Conservation (phyloP, 2,888 invertebrate genomes). For the Folsomia manolachei region DNA sequence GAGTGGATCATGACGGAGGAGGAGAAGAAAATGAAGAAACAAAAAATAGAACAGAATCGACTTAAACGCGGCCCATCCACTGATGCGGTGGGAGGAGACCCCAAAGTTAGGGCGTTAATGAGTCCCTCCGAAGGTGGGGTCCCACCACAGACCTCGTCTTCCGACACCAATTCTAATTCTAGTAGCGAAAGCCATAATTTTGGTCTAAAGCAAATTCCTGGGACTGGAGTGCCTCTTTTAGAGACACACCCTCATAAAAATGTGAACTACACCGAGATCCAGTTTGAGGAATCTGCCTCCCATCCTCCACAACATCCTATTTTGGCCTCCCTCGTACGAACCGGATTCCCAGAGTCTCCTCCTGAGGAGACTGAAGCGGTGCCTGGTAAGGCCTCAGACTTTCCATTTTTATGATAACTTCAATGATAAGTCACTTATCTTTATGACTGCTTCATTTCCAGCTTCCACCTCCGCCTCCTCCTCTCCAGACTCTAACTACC, state of each 20-base stretch:
- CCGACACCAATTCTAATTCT: not conserved
- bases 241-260: not conserved
- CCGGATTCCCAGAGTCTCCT: conserved; percentile 42
- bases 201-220: too few species aligned
- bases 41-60: conserved; percentile 83
- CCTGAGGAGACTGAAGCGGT: too few species aligned
- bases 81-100: not conserved
- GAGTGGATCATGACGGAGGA: conserved; percentile 97
- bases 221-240: not conserved
- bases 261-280: not conserved
- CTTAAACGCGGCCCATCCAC: conserved; percentile 61
- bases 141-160: not conserved
- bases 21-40: conserved; percentile 80
- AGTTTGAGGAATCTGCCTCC: not conserved
- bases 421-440: too few species aligned
- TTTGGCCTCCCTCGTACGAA: conserved; percentile 46
- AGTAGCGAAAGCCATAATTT: not conserved
- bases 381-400: too few species aligned
- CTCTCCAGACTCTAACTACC: not conserved
- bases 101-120: too few species aligned
- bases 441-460: not conserved
- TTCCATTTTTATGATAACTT: too few species aligned
- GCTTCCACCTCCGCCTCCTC: not conserved
- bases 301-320: conserved; percentile 25
- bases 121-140: not conserved